Percentiles rank a stretch among this genome's conserved stretches.
Conservation (phyloP, 2,888 invertebrate genomes). For the Drosophila mimetica region DNA sequence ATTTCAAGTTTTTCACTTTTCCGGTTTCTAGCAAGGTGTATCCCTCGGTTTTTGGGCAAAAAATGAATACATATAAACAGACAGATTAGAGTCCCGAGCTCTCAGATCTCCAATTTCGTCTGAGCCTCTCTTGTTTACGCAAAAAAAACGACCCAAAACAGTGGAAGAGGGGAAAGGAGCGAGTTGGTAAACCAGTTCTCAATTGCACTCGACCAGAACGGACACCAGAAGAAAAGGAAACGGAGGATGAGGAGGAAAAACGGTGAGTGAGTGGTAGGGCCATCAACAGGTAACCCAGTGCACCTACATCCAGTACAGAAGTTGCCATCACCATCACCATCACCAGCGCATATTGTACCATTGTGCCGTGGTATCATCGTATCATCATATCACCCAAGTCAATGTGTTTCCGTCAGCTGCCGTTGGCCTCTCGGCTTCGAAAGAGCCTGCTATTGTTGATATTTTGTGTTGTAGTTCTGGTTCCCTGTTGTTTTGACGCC, state of each 20-base stretch:
- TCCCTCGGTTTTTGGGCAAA: background rate
- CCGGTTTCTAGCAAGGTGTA: background rate
- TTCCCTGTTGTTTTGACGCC: constrained; percentile 38
- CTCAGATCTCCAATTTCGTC: constrained; percentile 26
- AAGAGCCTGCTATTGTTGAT: constrained; percentile 52
- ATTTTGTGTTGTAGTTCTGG: constrained; percentile 17
- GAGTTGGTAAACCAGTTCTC: constrained; percentile 40
- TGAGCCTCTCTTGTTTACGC: constrained; percentile 7
- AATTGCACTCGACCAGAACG: constrained; percentile 57
- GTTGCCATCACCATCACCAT: constrained; percentile 49
- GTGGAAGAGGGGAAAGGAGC: constrained; percentile 8
- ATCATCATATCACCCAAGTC: constrained; percentile 43
- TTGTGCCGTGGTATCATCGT: constrained; percentile 1
- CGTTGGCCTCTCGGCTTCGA: constrained; percentile 48
- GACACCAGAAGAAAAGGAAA: constrained; percentile 15
- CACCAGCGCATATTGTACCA: constrained; percentile 17
- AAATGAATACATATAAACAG: constrained; percentile 1
- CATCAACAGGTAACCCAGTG: constrained; percentile 76
- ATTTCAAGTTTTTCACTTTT: background rate
- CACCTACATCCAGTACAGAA: constrained; percentile 73
- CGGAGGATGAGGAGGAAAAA: constrained; percentile 45
- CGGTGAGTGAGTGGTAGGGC: constrained; percentile 47
- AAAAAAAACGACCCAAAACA: constrained; percentile 26
- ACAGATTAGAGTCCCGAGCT: constrained; percentile 5
- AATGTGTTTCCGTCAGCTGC: constrained; percentile 80